These are phyloP conservation scores for Hermaeophaga mercurialis DNA, from an alignment of 2,888 invertebrate species.

Conservation along the genomic window DNA sequence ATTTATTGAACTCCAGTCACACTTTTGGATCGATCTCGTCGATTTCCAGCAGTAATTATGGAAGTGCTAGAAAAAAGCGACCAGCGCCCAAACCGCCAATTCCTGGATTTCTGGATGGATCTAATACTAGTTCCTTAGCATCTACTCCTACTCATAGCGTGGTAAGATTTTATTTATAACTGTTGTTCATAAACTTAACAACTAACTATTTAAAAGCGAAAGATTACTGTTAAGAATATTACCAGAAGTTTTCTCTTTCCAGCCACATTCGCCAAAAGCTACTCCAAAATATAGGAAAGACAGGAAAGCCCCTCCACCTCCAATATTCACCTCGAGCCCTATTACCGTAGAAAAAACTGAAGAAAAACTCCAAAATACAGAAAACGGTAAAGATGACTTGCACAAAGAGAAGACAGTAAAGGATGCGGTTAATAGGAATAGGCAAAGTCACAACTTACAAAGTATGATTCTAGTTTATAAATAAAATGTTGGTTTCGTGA, in stretches of 20 bases:
- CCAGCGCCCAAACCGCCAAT: constrained; percentile 71
- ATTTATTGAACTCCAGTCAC: constrained; percentile 28
- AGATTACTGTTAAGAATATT: no score
- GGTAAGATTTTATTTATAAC: constrained; percentile 52
- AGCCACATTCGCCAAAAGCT: constrained; percentile 53
- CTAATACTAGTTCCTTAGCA: constrained; percentile 47
- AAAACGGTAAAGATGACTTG: no score
- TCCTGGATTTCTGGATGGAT: constrained; percentile 38
- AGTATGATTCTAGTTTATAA: background rate
- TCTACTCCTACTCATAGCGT: constrained; percentile 53
- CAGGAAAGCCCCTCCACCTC: constrained; percentile 71
- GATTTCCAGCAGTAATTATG: constrained; percentile 47
- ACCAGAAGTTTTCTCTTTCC: constrained; percentile 26
- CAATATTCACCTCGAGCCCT: constrained; percentile 51
- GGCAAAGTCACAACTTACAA: constrained; percentile 49
- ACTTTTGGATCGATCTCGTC: constrained; percentile 55
- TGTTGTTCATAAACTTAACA: no score
- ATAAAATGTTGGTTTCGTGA: no score
- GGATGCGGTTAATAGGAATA: constrained; percentile 65
- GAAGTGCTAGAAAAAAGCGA: constrained; percentile 66
- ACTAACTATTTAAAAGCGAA: no score
- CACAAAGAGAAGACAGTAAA: constrained; percentile 65
- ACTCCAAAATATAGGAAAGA: constrained; percentile 66
- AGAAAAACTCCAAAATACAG: constrained; percentile 24
- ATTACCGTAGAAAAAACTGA: constrained; percentile 1